Conservation (phyloP, 2,113 vertebrate genomes). For the Ctenodactylus gundi region DNA sequence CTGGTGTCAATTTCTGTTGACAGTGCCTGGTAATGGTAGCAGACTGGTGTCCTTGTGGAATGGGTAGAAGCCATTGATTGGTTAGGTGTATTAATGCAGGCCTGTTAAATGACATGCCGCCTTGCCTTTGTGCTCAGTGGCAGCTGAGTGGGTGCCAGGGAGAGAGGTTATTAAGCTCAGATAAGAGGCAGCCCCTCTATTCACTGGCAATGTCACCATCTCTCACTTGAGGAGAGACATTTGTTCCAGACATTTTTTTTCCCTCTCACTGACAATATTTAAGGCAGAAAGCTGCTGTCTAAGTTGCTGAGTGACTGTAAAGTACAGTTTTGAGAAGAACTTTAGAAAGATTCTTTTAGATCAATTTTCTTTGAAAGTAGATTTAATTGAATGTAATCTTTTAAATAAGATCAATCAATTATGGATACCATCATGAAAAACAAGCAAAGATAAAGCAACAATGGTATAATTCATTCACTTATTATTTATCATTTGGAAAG, state of each 20-base stretch:
- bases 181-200: slow-evolving; percentile 84
- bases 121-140: slow-evolving; percentile 84
- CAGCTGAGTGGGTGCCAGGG: slow-evolving; percentile 82
- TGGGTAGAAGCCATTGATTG: slow-evolving; percentile 86
- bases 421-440: not conserved
- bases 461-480: not conserved
- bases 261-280: slow-evolving; percentile 75
- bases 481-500: not conserved
- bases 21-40: slow-evolving; percentile 82
- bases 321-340: slow-evolving; percentile 74
- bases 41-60: slow-evolving; percentile 85
- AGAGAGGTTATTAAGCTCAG: slow-evolving; percentile 86
- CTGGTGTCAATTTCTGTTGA: slow-evolving; percentile 87
- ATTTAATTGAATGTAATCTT: not conserved
- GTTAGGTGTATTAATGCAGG: slow-evolving; percentile 85
- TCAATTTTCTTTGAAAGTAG: not conserved
- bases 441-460: not conserved
- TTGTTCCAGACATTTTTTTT: slow-evolving; percentile 76
- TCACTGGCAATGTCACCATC: slow-evolving; percentile 86
- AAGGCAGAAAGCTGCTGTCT: slow-evolving; percentile 74
- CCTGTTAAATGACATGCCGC: slow-evolving; percentile 83
- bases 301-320: slow-evolving; percentile 56
- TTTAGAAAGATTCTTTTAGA: not conserved
- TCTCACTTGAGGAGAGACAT: slow-evolving; percentile 76
- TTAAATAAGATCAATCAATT: not conserved